phyloP scores from a whole-genome alignment of 2,888 invertebrate species.

The Troides oblongomaculatus region DNA sequence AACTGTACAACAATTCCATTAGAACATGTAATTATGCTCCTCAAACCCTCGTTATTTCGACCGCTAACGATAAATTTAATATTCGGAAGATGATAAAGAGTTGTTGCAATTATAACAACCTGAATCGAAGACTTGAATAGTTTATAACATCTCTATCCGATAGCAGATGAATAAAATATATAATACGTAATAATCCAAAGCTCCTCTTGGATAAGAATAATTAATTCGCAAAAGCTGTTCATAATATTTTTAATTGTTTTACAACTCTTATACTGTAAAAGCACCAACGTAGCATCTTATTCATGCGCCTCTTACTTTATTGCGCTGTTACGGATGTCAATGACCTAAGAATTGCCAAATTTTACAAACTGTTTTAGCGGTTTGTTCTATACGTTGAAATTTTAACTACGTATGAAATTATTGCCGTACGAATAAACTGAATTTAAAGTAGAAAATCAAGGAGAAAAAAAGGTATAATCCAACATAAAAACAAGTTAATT shows the following conservation, averaged over 20 bases:
- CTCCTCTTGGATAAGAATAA: background rate
- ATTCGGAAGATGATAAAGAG: too few relatives aligned
- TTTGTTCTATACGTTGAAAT: background rate
- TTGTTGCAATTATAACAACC: too few relatives aligned
- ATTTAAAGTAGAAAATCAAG: too few relatives aligned
- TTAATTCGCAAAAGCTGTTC: constrained; percentile 3
- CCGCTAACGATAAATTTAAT: too few relatives aligned
- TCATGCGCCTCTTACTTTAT: constrained; percentile 27
- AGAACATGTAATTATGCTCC: too few relatives aligned
- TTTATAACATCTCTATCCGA: background rate
- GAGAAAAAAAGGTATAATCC: too few relatives aligned
- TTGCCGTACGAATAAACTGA: too few relatives aligned
- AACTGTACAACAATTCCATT: too few relatives aligned
- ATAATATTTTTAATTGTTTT: constrained; percentile 18
- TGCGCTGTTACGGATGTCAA: constrained; percentile 18
- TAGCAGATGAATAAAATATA: background rate
- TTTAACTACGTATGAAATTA: background rate
- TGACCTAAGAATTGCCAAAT: constrained; percentile 23
- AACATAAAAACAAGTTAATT: too few relatives aligned
- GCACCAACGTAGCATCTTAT: constrained; percentile 15
- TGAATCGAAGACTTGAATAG: too few relatives aligned
- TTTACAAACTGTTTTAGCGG: constrained; percentile 19
- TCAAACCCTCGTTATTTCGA: too few relatives aligned
- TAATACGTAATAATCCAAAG: background rate
- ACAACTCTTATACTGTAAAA: constrained; percentile 10